Base-by-base conservation (phyloP, 2,797 vertebrate genomes). In the Octomys mimax region DNA sequence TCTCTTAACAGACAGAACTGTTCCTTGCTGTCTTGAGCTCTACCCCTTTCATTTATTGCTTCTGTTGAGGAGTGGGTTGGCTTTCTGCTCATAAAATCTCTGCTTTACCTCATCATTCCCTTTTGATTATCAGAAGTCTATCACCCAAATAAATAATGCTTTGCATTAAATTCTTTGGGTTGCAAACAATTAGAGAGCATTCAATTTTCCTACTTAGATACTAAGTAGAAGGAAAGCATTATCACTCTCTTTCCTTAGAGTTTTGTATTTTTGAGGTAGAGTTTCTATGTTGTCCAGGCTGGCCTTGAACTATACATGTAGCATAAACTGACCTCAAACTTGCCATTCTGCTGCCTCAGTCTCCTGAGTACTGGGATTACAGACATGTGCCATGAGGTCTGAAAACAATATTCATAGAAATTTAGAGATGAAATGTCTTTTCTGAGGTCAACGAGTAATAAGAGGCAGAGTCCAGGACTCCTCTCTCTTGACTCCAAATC, bases 181-280 rank as follows among this genome's bases (percentile, higher is more conserved):
- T 70, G 14, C 62, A 82, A 88, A 87, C 59, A 77, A 54, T 81
- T 77, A 73, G 90, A 84, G 61, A 14, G 16, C 46, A 84, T 81
- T 92, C 46, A 66, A 36, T 84, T 90, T 96, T 96, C 57, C 78
- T 88, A 90, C 80, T 81, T 87, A 89, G 73, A 88, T 81, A 59
- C 42, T 75, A 82, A 64, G 22, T 28, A 81, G 82, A 88, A 92
- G 19, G 79, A 85, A 90, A 73, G 36, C 91, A 70, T 59, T 62
- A 9, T 70, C 24, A 12, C 21, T 73, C 71, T 75, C 42, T 46
- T 26, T 24, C 24, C 71, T 75, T 8, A 13, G 24, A 42, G 39
- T 28, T 28, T 75, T 75, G 5, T 46, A 1, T 24, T 75, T 75
- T 46, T 42, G 71, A 75, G 22, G 13, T 10, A 73, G 39, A 39